Evolutionary conservation across 2,113 vertebrate genomes (phyloP).

Genomic region (Chaenocephalus aceratus): DNA sequence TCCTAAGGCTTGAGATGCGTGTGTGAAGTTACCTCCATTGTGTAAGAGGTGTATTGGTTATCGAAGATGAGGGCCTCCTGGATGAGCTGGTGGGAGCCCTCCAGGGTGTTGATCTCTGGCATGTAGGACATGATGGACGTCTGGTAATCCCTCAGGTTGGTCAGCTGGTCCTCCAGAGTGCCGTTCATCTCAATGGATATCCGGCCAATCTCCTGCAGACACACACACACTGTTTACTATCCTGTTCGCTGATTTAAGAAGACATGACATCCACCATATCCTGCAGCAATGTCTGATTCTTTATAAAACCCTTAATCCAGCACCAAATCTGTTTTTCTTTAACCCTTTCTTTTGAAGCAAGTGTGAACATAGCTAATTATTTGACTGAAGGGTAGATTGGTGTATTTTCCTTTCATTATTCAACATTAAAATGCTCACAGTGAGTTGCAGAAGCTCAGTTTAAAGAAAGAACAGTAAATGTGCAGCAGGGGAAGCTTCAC

Average conservation of each 20-base stretch:
- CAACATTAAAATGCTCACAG: neutral
- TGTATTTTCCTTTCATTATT: neutral
- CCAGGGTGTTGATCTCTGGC: conserved; percentile 92
- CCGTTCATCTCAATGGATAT: conserved; percentile 98
- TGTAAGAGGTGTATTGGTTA: conserved; percentile 96
- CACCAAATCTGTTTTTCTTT: too few species aligned
- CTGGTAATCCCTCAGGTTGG: conserved; percentile 91
- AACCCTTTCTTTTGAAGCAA: too few species aligned
- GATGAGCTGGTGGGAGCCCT: conserved; percentile 94
- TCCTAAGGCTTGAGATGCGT: neutral
- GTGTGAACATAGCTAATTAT: neutral
- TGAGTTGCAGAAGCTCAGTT: neutral
- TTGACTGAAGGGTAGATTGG: neutral
- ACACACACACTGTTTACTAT: conserved; percentile 10
- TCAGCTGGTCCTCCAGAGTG: conserved; percentile 95
- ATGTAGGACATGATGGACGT: conserved; percentile 92
- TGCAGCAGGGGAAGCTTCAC: neutral
- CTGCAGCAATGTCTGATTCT: too few species aligned
- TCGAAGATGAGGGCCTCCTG: conserved; percentile 98
- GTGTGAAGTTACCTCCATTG: conserved; percentile 89
- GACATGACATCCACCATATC: too few species aligned
- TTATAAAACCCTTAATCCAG: too few species aligned
- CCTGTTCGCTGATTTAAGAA: neutral
- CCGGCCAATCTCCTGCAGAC: conserved; percentile 90
- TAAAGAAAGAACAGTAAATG: neutral